Conservation (phyloP, 1,140 invertebrate genomes). For the Daktulosphaira vitifoliae region DNA sequence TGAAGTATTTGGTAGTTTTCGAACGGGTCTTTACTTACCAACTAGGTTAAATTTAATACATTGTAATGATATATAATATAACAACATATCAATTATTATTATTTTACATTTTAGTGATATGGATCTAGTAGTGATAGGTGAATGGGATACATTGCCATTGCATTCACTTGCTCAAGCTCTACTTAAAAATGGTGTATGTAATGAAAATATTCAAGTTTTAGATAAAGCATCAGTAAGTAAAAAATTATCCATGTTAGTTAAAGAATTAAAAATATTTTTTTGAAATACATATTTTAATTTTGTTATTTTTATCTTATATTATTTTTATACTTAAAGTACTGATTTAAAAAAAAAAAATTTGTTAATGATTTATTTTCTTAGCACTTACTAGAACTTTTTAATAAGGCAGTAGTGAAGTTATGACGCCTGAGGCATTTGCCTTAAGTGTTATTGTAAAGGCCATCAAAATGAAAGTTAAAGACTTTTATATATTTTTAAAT, state of each 20-base stretch:
- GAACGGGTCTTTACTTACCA: constrained; percentile 88
- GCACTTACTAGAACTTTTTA: too few species aligned
- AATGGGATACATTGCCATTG: constrained; percentile 85
- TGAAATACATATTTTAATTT: too few species aligned
- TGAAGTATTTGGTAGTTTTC: constrained; percentile 91
- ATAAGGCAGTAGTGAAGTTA: too few species aligned
- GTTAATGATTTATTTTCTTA: too few species aligned
- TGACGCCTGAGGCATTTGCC: too few species aligned
- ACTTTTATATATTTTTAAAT: too few species aligned
- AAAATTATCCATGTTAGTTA: not conserved
- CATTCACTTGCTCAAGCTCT: constrained; percentile 83
- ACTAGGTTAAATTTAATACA: constrained; percentile 54
- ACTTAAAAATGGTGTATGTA: constrained; percentile 77
- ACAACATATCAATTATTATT: not conserved
- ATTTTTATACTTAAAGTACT: too few species aligned
- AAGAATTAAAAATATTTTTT: not conserved
- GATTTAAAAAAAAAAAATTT: too few species aligned
- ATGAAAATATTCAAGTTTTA: constrained; percentile 85
- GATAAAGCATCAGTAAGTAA: constrained; percentile 83
- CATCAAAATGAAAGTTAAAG: too few species aligned
- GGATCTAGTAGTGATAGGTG: constrained; percentile 91
- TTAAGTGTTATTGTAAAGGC: too few species aligned
- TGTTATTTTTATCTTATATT: not conserved
- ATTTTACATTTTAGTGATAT: constrained; percentile 70
- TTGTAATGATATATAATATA: not conserved